A percentile compares a stretch with the other conserved stretches of the same genome.
phyloP scores from a whole-genome alignment of 2,113 vertebrate genomes.

The Limanda limanda region DNA sequence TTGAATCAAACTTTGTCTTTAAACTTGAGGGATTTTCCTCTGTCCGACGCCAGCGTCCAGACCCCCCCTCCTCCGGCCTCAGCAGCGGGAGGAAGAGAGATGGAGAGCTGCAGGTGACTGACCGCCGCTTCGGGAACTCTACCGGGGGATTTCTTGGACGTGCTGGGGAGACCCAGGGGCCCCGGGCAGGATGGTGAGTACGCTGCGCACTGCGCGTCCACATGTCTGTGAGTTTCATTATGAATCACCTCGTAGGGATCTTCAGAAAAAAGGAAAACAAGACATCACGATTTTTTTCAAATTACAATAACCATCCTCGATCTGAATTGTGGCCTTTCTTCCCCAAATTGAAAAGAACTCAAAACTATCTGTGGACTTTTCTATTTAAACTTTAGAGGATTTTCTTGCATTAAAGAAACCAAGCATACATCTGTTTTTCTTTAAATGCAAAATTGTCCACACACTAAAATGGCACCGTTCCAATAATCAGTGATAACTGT shows the following conservation, averaged over 20 bases:
- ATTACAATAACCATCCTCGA: no score
- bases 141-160: conserved; percentile 40
- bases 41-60: neutral
- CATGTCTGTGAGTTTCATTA: neutral
- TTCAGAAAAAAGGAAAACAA: neutral
- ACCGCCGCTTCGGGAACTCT: conserved; percentile 34
- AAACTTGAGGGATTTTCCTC: conserved; percentile 41
- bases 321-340: no score
- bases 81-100: conserved; percentile 46
- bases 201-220: conserved; percentile 27
- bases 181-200: conserved; percentile 74
- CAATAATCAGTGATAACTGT: no score
- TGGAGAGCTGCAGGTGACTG: conserved; percentile 77
- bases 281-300: neutral
- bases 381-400: no score
- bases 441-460: no score
- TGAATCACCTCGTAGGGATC: no score
- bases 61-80: conserved; percentile 24
- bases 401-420: no score
- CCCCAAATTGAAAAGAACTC: no score
- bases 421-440: no score
- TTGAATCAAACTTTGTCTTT: conserved; percentile 63
- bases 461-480: no score
- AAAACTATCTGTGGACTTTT: no score
- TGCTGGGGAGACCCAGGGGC: conserved; percentile 42